These are phyloP conservation scores for Diploscapter pachys DNA, from an alignment of 1,140 invertebrate species.

Conservation along the genomic window DNA sequence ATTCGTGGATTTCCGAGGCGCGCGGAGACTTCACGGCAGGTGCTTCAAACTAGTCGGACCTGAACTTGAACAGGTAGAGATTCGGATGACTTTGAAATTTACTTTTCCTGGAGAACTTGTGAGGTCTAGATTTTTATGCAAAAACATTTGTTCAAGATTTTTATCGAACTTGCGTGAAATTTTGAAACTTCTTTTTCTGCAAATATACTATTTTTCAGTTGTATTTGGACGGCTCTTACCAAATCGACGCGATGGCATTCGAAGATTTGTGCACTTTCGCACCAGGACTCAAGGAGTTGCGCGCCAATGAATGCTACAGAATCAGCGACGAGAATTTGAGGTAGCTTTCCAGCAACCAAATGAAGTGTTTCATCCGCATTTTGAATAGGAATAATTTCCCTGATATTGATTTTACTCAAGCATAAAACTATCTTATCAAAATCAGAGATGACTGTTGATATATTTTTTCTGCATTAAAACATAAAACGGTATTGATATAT, in stretches of 20 bases:
- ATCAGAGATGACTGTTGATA: too few species aligned
- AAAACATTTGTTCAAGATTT: too few species aligned
- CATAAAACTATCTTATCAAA: too few species aligned
- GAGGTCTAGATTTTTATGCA: too few species aligned
- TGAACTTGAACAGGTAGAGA: constrained; percentile 45
- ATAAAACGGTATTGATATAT: too few species aligned
- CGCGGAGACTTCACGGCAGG: constrained; percentile 41
- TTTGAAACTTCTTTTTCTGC: too few species aligned
- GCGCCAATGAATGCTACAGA: constrained; percentile 47
- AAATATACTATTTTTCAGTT: constrained; percentile 22
- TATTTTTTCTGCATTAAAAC: too few species aligned
- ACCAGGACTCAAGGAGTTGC: constrained; percentile 41
- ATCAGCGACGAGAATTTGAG: constrained; percentile 45
- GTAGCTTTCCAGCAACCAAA: constrained; percentile 8
- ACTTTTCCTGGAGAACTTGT: too few species aligned
- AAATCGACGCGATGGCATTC: constrained; percentile 48
- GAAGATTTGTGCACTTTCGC: constrained; percentile 52
- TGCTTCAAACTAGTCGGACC: constrained; percentile 54
- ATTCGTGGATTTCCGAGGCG: constrained; percentile 52
- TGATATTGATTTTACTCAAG: too few species aligned
- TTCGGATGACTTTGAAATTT: not conserved
- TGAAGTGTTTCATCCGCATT: not conserved
- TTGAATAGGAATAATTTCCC: too few species aligned
- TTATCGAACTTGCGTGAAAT: too few species aligned
- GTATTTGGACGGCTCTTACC: constrained; percentile 49